phyloP scores from a whole-genome alignment of 2,113 vertebrate genomes.

The Galemys pyrenaicus region DNA sequence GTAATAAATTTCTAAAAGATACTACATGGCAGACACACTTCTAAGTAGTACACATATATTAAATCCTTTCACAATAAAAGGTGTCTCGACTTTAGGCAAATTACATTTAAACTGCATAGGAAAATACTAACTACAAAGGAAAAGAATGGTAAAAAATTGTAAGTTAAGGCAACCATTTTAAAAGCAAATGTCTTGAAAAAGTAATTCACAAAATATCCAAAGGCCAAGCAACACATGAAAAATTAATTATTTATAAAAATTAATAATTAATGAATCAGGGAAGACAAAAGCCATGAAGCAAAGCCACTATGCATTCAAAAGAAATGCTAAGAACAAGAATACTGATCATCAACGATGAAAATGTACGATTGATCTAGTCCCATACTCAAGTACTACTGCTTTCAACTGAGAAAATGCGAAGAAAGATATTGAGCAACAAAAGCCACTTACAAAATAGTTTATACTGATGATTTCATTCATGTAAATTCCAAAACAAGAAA shows the following conservation, averaged over 20 bases:
- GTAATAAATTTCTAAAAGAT: not conserved
- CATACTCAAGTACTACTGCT: not conserved
- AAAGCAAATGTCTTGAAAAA: not conserved
- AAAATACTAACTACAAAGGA: not conserved
- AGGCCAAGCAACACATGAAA: not conserved
- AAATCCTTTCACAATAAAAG: too few relatives aligned
- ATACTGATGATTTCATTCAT: not conserved
- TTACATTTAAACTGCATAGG: not conserved
- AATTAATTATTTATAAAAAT: too few relatives aligned
- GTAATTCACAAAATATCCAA: not conserved
- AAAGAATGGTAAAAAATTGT: too few relatives aligned
- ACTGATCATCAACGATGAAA: not conserved
- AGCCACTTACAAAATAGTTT: not conserved
- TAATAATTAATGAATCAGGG: not conserved
- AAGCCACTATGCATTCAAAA: not conserved
- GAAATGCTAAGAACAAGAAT: not conserved
- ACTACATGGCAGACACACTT: not conserved
- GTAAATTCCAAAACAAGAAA: not conserved
- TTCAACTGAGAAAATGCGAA: not conserved
- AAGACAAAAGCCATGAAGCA: not conserved
- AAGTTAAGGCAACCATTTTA: not conserved
- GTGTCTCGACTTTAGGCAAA: not conserved
- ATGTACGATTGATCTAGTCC: not conserved
- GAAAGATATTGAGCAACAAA: not conserved
- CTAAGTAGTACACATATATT: too few relatives aligned